Evolutionary conservation across 2,113 vertebrate species (phyloP), one percentile per base, ranked within the genome.

Genomic region (Baryphthengus martii): DNA sequence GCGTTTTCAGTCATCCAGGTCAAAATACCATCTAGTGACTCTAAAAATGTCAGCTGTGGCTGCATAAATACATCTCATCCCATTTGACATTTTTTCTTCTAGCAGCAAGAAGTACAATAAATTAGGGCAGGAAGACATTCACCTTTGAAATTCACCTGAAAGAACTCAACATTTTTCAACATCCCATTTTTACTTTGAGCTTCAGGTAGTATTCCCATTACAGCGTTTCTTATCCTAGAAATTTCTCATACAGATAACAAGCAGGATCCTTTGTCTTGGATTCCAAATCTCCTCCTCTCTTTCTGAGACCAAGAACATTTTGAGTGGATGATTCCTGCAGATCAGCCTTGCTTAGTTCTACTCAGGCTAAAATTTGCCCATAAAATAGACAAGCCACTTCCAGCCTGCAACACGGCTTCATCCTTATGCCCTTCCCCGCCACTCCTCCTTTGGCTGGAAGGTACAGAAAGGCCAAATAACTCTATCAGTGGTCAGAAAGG

Each of bases 1-100:
- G 47, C 52, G 78, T 87, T 90, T 95, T 77, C 86, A 86, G 52
- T 86, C 90, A 90, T 24, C 20, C 72, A 50, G 75, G 55, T 58
- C 79, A 92, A 95, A 95, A 94, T 90, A 77, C 61, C 84, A 93
- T 40, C 33, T 55, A 89, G 56, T 56, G 61, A 87, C 61, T 92
- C 79, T 63, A 87, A 78, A 96, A 95, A 81, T 61, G 76, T 81
- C 83, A 91, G 0, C 83, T 71, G 42, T 47, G 40, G 42, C 71
- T 93, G 77, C 59, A 63, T 24, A 77, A 62, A 89, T 47, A 59
- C 42, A 74, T 17, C 50, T 63, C 75, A 89, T 31, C 28, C 29
- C 1, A 0, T 58, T 7, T 89, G 94, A 92, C 40, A 72, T 81
- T 84, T 80, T 76, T 78, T 26, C 47, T 76, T 86, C 52, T n/a